Evolutionary conservation across 2,797 vertebrate genomes (phyloP), one percentile per base, ranked within the genome.

Genomic region (Poecilia wingei): DNA sequence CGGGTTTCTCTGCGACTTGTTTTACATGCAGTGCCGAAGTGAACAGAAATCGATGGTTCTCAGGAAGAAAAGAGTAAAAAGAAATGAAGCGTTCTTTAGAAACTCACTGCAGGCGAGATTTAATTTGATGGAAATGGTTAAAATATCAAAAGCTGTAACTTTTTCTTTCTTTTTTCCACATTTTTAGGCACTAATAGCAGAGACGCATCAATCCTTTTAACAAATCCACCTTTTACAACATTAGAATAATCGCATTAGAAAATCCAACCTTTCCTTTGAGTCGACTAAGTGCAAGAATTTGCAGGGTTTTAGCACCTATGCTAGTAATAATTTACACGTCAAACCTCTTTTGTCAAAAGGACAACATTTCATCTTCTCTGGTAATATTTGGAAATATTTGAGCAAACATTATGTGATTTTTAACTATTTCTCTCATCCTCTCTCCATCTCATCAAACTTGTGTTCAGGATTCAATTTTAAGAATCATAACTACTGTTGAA

Each of bases 31-130:
- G 66, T 18, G 2, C 14, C 49, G 18, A 49, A 49, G 18, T 31
- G 74, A 80, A 61, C 39, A 25, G 45, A 43, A 80, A 80, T 80
- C 43, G 39, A 51, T 51, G 33, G n/a, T 12, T 72, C 31, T 36
- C 22, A 31, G 18, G n/a, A 45, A 22, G 25, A 76, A 61, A 28
- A 45, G 13, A 20, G 6, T 47, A 7, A 75, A 39, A 59, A 68
- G 39, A 31, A n/a, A 57, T 14, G 4, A 68, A 51, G 33, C 12
- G 2, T 22, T 47, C 3, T 79, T 73, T 66, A 3, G 39, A 74
- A 69, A 25, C 71, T 43, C 25, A 53, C 6, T 25, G n/a, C 25
- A 55, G 28, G 6, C 28, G 12, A 47, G 13, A 49, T 72, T 46
- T 39, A 25, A 78, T 73, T 61, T 28, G 69, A 6, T 1, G n/a